A percentile compares a stretch with the other conserved stretches of the same genome.
Evolutionary conservation across 2,797 vertebrate genomes (phyloP).

Genomic region (Hyperoplus immaculatus): DNA sequence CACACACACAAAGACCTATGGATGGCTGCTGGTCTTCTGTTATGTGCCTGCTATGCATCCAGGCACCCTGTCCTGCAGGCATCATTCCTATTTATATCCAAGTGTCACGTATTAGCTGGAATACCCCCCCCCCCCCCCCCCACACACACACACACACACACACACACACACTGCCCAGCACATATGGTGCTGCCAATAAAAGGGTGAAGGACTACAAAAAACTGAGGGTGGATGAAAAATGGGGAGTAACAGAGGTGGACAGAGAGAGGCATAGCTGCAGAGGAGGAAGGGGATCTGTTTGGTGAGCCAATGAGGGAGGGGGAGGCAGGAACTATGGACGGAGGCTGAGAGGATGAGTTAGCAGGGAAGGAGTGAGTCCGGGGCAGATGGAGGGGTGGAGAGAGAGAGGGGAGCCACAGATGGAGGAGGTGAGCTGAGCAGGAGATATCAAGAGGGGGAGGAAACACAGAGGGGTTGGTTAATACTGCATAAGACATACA

Average conservation of each 20-base stretch:
- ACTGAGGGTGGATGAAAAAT: slow-evolving; percentile 56
- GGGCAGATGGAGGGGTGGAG: slow-evolving; percentile 67
- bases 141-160: slow-evolving; percentile 40
- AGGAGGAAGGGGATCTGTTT: slow-evolving; percentile 13
- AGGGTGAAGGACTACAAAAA: slow-evolving; percentile 66
- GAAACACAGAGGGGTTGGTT: slow-evolving; percentile 71
- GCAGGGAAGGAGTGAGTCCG: slow-evolving; percentile 24
- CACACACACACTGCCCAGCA: slow-evolving; percentile 54
- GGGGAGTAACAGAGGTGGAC: slow-evolving; percentile 25
- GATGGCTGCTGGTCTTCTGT: slow-evolving; percentile 68
- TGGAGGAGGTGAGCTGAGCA: slow-evolving; percentile 73
- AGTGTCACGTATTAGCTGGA: slow-evolving; percentile 72
- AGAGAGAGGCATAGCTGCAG: slow-evolving; percentile 22
- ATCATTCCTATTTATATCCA: slow-evolving; percentile 83
- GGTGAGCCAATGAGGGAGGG: slow-evolving; percentile 26
- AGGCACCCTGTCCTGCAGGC: slow-evolving; percentile 77
- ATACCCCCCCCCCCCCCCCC: slow-evolving; percentile 33
- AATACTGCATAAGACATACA: slow-evolving; percentile 79
- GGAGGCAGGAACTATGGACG: slow-evolving; percentile 37
- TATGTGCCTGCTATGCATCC: slow-evolving; percentile 76
- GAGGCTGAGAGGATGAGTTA: slow-evolving; percentile 43
- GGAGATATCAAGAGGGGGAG: slow-evolving; percentile 69
- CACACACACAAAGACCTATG: slow-evolving; percentile 36
- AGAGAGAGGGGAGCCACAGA: slow-evolving; percentile 67
- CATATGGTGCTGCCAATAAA: slow-evolving; percentile 73